A percentile compares a stretch with the other conserved stretches of the same genome.
Conservation (phyloP, 2,888 invertebrate genomes). For the Nemoura dubitans region DNA sequence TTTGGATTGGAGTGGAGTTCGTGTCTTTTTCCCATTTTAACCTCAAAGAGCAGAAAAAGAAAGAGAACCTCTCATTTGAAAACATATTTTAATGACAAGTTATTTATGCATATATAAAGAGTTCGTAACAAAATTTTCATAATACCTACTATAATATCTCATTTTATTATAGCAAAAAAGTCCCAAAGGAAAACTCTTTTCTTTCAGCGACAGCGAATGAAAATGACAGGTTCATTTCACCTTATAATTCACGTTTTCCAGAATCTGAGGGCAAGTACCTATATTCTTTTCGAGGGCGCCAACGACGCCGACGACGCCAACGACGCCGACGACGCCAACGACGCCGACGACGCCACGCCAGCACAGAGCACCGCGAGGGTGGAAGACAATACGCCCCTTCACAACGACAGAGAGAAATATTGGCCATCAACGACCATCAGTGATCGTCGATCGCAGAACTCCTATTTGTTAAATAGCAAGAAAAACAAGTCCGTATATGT, state of each 20-base stretch:
- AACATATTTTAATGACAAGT: background rate
- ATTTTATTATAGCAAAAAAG: background rate
- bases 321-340: no score
- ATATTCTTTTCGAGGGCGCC: background rate
- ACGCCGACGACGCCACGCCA: no score
- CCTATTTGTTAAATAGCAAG: no score
- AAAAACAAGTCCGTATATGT: no score
- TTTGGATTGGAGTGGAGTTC: background rate
- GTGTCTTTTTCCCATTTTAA: background rate
- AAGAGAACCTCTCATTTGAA: background rate
- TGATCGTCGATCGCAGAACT: no score
- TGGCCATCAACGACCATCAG: no score
- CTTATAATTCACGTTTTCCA: constrained; percentile 15
- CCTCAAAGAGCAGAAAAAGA: background rate
- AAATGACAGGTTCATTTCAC: constrained; percentile 28
- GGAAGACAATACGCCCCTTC: no score
- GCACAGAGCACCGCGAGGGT: no score
- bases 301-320: background rate
- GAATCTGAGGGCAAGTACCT: constrained; percentile 1
- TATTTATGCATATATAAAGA: background rate
- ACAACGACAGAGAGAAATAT: no score
- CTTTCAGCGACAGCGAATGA: background rate
- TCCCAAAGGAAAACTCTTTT: background rate
- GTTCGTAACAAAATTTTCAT: background rate
- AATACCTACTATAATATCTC: background rate